phyloP scores from a whole-genome alignment of 2,797 vertebrate genomes.

The Catamblyrhynchus diadema region DNA sequence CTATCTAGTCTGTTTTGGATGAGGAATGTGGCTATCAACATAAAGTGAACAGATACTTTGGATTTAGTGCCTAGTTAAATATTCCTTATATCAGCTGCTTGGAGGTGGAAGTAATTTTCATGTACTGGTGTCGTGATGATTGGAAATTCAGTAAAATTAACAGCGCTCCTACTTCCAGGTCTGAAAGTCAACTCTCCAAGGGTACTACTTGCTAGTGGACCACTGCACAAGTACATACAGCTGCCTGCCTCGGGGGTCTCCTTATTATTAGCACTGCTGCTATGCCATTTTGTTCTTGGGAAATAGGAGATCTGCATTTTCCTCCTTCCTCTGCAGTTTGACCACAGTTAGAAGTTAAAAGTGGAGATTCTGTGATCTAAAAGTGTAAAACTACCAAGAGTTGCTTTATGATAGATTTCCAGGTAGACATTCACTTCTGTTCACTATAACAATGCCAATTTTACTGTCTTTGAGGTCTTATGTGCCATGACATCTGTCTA shows the following conservation, averaged over 20 bases:
- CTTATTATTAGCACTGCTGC: neutral
- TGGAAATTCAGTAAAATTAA: neutral
- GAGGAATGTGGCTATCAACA: neutral
- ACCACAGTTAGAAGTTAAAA: conserved; percentile 8
- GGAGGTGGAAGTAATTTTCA: neutral
- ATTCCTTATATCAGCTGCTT: neutral
- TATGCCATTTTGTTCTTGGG: neutral
- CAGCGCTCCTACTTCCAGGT: neutral
- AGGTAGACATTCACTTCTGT: neutral
- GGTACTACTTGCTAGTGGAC: neutral
- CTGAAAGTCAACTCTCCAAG: neutral
- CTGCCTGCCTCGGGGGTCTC: neutral
- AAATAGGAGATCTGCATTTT: neutral
- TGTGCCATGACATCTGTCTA: neutral
- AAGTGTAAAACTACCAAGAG: neutral
- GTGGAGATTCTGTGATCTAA: neutral
- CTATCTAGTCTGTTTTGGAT: neutral
- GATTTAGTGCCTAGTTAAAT: neutral
- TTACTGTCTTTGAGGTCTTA: neutral
- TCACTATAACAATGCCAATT: neutral
- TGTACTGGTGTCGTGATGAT: neutral
- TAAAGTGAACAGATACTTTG: neutral
- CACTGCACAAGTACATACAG: neutral
- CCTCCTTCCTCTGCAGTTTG: neutral
- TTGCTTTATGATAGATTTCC: conserved; percentile 11